Evolutionary conservation across 1,140 invertebrate species (phyloP).

Genomic region (Rhyzopertha dominica): DNA sequence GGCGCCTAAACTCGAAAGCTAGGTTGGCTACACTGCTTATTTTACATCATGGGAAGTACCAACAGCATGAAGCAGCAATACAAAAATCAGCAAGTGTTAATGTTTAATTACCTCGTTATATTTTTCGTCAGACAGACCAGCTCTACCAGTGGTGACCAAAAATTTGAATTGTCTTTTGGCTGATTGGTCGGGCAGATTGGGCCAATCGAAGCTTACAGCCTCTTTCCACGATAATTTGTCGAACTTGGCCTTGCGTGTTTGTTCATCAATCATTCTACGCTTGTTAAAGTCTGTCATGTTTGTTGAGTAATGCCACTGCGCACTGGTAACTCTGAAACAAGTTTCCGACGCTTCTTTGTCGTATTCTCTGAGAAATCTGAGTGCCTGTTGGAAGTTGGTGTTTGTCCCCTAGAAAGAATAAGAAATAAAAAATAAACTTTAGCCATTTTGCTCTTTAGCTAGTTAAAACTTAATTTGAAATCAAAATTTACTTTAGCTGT

Average conservation of each 20-base stretch:
- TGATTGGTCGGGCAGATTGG: slow-evolving; percentile 59
- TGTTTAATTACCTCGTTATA: slow-evolving; percentile 63
- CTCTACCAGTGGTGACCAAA: slow-evolving; percentile 64
- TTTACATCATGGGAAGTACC: too few relatives aligned
- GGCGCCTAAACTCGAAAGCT: too few relatives aligned
- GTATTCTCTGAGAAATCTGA: slow-evolving; percentile 67
- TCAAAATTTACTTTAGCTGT: too few relatives aligned
- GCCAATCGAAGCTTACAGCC: slow-evolving; percentile 62
- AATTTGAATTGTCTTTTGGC: slow-evolving; percentile 65
- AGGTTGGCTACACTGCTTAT: too few relatives aligned
- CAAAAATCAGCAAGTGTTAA: too few relatives aligned
- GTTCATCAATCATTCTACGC: slow-evolving; percentile 65
- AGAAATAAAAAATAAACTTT: too few relatives aligned
- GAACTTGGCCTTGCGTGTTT: slow-evolving; percentile 65
- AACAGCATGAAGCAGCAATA: background rate
- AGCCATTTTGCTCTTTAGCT: too few relatives aligned
- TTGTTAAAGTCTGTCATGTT: slow-evolving; percentile 71
- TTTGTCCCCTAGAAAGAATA: slow-evolving; percentile 63
- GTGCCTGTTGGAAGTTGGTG: slow-evolving; percentile 61
- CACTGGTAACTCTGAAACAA: slow-evolving; percentile 62
- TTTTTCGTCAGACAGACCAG: slow-evolving; percentile 68
- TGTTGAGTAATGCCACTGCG: slow-evolving; percentile 73
- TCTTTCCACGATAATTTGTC: slow-evolving; percentile 68
- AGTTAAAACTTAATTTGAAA: too few relatives aligned
- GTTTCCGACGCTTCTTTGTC: slow-evolving; percentile 65